Conservation (phyloP, 2,113 vertebrate genomes). For the Cynopterus brachyotis region DNA sequence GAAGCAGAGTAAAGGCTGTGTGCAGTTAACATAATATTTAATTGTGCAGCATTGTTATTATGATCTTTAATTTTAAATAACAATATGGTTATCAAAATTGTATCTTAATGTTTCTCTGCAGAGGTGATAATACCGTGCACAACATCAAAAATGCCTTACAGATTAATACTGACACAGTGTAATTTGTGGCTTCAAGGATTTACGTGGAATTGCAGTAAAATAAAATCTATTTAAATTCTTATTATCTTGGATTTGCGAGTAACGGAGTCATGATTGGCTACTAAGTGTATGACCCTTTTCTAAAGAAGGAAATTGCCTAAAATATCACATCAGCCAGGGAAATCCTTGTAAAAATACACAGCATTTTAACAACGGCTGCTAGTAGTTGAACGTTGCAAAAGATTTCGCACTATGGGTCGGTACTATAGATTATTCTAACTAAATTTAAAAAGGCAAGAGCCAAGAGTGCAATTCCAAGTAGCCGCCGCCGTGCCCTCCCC, state of each 20-base stretch:
- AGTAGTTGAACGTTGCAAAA: conserved; percentile 70
- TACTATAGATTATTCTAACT: not conserved
- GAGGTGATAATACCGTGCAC: conserved; percentile 76
- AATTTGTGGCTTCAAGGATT: conserved; percentile 78
- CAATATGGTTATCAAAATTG: conserved; percentile 68
- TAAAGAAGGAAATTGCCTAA: conserved; percentile 67
- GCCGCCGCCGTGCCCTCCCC: not conserved
- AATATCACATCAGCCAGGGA: conserved; percentile 77
- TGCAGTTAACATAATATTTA: conserved; percentile 73
- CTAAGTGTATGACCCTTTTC: conserved; percentile 69
- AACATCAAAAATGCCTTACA: conserved; percentile 69
- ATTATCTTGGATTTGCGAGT: conserved; percentile 76
- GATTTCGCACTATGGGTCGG: conserved; percentile 31
- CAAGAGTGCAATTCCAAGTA: not conserved
- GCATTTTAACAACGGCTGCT: conserved; percentile 49
- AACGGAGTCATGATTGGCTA: conserved; percentile 52
- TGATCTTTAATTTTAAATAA: conserved; percentile 83
- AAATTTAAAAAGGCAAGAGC: conserved; percentile 23
- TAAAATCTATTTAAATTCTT: conserved; percentile 79
- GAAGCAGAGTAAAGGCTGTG: conserved; percentile 76
- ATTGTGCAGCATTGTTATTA: conserved; percentile 81
- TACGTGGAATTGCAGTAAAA: conserved; percentile 78
- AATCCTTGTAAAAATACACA: conserved; percentile 68
- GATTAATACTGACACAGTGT: conserved; percentile 77
- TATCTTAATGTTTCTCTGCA: conserved; percentile 66